phyloP scores from a whole-genome alignment of 2,888 invertebrate genomes.

The Drosophila stalkeri region DNA sequence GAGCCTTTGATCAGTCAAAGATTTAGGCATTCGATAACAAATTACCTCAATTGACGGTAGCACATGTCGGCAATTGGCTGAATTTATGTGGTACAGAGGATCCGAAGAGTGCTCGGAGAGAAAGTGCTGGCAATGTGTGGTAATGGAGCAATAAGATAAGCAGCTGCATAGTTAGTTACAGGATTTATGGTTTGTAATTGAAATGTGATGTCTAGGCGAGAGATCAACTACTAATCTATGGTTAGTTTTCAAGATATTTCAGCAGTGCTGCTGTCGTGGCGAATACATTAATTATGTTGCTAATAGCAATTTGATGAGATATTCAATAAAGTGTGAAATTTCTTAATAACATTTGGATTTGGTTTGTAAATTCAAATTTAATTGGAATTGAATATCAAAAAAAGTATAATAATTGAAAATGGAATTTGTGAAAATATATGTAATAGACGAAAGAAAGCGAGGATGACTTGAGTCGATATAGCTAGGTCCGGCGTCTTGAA shows the following conservation, averaged over 20 bases:
- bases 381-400: neutral
- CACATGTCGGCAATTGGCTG: constrained; percentile 42
- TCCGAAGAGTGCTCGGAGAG: constrained; percentile 14
- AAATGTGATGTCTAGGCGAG: constrained; percentile 42
- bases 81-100: constrained; percentile 29
- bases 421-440: too few relatives aligned
- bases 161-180: constrained; percentile 42
- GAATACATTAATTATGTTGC: constrained; percentile 31
- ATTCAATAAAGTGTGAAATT: neutral
- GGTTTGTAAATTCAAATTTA: neutral
- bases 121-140: constrained; percentile 25
- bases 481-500: neutral
- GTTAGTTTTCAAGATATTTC: constrained; percentile 7
- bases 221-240: constrained; percentile 43
- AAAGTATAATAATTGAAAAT: neutral
- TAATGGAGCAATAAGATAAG: constrained; percentile 54
- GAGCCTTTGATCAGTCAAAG: constrained; percentile 52
- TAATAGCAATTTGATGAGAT: neutral
- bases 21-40: constrained; percentile 56
- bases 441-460: too few relatives aligned
- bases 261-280: constrained; percentile 6
- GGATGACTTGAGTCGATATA: too few relatives aligned
- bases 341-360: neutral
- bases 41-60: constrained; percentile 64
- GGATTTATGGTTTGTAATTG: constrained; percentile 51